A percentile compares a stretch with the other conserved stretches of the same genome.
Evolutionary conservation across 2,113 vertebrate species (phyloP).

Genomic region (Trichomycterus rosablanca): DNA sequence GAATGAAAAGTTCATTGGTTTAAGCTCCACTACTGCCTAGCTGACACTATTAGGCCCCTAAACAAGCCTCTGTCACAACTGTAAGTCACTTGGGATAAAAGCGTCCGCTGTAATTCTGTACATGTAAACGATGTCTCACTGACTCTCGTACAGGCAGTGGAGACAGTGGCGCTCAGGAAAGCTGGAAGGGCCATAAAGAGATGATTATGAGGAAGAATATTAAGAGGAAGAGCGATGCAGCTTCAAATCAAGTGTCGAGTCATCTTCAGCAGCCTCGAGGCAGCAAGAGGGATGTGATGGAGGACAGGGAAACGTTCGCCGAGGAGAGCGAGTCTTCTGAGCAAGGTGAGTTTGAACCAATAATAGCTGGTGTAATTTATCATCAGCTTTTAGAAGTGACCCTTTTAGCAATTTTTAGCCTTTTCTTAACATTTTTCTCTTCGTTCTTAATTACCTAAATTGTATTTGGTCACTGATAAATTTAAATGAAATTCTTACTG

Average conservation of each 20-base stretch:
- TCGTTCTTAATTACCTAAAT: too few relatives aligned
- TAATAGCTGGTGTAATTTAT: not conserved
- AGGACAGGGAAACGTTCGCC: slow-evolving; percentile 61
- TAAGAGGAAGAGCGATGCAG: slow-evolving; percentile 47
- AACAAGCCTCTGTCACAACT: not conserved
- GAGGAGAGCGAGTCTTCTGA: slow-evolving; percentile 67
- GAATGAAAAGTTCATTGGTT: too few relatives aligned
- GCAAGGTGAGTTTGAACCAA: slow-evolving; percentile 47
- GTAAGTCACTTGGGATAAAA: not conserved
- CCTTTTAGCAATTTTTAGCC: too few relatives aligned
- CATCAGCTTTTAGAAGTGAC: too few relatives aligned
- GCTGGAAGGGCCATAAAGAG: slow-evolving; percentile 48
- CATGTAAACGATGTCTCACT: not conserved
- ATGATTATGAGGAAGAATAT: slow-evolving; percentile 40
- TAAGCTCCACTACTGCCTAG: too few relatives aligned
- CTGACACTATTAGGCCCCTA: too few relatives aligned
- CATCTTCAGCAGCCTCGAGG: slow-evolving; percentile 46
- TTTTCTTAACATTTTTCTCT: too few relatives aligned
- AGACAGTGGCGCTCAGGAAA: slow-evolving; percentile 64
- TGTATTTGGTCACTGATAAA: too few relatives aligned
- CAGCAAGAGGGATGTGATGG: slow-evolving; percentile 46
- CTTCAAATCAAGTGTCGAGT: slow-evolving; percentile 39
- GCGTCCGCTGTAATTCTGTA: too few relatives aligned
- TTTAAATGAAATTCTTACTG: too few relatives aligned
- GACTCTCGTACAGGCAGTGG: slow-evolving; percentile 60